A percentile compares a stretch with the other conserved stretches of the same genome.
Evolutionary conservation across 2,888 invertebrate species (phyloP).

Genomic region (Salpingus planirostris): DNA sequence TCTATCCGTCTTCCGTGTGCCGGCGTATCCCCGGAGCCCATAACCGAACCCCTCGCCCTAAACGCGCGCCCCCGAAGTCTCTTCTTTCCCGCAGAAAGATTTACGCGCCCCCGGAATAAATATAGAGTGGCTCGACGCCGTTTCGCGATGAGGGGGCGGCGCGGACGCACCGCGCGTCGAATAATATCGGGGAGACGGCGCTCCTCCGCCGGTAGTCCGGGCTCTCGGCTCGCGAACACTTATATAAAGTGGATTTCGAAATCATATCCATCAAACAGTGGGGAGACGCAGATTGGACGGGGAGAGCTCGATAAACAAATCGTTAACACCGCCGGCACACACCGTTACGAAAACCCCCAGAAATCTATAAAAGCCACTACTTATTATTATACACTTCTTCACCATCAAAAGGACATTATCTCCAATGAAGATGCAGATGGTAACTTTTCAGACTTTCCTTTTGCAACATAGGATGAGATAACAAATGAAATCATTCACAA

Average conservation of each 20-base stretch:
- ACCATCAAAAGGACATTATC: too few species aligned
- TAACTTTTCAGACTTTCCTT: too few species aligned
- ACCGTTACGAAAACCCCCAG: too few species aligned
- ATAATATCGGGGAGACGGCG: too few species aligned
- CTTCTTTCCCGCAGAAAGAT: slow-evolving; percentile 34
- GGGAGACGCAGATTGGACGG: slow-evolving; percentile 5
- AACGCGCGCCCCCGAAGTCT: slow-evolving; percentile 19
- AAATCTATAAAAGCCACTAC: too few species aligned
- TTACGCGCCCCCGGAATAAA: slow-evolving; percentile 31
- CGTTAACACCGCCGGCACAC: slow-evolving; percentile 6
- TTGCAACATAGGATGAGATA: too few species aligned
- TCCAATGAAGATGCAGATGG: too few species aligned
- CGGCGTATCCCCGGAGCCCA: slow-evolving; percentile 25
- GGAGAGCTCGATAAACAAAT: slow-evolving; percentile 8
- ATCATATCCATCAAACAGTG: slow-evolving; percentile 34
- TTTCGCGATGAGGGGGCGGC: too few species aligned
- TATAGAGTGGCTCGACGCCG: slow-evolving; percentile 22
- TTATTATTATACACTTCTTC: too few species aligned
- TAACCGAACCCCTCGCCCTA: too few species aligned
- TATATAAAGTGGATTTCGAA: slow-evolving; percentile 39
- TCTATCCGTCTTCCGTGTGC: slow-evolving; percentile 29
- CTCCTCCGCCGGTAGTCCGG: neutral
- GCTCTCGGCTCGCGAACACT: slow-evolving; percentile 24
- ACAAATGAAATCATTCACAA: too few species aligned
- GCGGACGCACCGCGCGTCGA: too few species aligned